Evolutionary conservation across 2,888 invertebrate genomes (phyloP).

Genomic region (Ctenicera cuprea): DNA sequence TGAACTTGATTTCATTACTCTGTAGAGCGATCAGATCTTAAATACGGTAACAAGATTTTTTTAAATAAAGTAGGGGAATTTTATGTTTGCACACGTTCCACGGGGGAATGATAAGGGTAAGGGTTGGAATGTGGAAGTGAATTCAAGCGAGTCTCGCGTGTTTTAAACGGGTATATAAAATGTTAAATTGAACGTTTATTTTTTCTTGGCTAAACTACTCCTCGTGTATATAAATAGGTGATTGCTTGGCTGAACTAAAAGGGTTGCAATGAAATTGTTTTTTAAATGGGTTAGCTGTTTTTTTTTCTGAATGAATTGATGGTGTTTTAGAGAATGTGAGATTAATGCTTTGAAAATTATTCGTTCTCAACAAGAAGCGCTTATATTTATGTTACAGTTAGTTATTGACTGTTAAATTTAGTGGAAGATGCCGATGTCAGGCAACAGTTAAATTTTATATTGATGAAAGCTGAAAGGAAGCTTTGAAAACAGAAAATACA

Average conservation of each 20-base stretch:
- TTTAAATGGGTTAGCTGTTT: neutral
- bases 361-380: too few relatives aligned
- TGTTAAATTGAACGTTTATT: conserved; percentile 14
- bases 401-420: too few relatives aligned
- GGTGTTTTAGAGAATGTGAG: too few relatives aligned
- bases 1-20: conserved; percentile 5
- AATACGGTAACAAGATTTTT: conserved; percentile 28
- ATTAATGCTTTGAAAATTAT: too few relatives aligned
- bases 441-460: too few relatives aligned
- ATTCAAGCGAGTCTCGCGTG: conserved; percentile 13
- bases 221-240: neutral
- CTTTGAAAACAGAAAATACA: too few relatives aligned
- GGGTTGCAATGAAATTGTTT: neutral
- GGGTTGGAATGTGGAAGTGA: conserved; percentile 19
- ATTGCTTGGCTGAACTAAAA: neutral
- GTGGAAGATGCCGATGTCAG: too few relatives aligned
- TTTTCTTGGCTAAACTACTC: conserved; percentile 8
- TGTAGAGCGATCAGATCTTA: conserved; percentile 13
- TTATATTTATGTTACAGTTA: too few relatives aligned
- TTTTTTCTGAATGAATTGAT: neutral
- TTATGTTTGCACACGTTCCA: conserved; percentile 27
- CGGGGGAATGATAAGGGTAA: conserved; percentile 20
- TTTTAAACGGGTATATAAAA: conserved; percentile 7
- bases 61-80: neutral
- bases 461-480: too few relatives aligned